phyloP scores from a whole-genome alignment of 2,113 vertebrate species.

The Gila orcuttii region DNA sequence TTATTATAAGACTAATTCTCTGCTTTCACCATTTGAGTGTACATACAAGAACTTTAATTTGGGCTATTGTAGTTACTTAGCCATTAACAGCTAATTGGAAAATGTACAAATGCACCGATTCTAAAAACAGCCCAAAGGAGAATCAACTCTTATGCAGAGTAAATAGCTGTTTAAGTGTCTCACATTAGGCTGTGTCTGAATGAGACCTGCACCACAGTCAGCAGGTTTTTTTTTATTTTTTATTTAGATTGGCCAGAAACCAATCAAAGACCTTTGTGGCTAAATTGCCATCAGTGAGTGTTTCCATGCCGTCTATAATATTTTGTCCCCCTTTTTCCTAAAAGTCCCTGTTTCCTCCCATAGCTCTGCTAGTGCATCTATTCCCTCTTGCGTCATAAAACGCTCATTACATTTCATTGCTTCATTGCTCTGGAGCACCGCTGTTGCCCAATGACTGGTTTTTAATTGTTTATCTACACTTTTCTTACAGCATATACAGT shows the following conservation, averaged over 20 bases:
- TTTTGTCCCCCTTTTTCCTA: conserved; percentile 21
- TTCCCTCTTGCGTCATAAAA: conserved; percentile 35
- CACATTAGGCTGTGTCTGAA: conserved; percentile 7
- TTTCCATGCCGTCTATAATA: conserved; percentile 23
- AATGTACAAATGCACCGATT: conserved; percentile 1
- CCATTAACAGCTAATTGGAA: neutral
- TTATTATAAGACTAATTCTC: neutral
- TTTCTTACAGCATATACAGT: conserved; percentile 1
- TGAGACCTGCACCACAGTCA: conserved; percentile 3
- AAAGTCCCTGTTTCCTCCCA: conserved; percentile 21
- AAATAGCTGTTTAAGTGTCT: neutral
- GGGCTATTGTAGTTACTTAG: neutral
- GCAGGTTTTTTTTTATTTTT: neutral
- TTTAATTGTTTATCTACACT: conserved; percentile 21
- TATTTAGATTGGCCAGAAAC: conserved; percentile 17
- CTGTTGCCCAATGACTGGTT: conserved; percentile 26
- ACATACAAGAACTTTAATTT: neutral
- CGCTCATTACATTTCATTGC: conserved; percentile 42
- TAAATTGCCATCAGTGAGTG: conserved; percentile 22
- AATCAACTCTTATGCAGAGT: neutral
- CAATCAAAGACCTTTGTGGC: conserved; percentile 14
- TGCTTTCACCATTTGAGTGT: conserved; percentile 13
- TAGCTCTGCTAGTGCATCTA: conserved; percentile 5
- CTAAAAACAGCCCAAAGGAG: conserved; percentile 29
- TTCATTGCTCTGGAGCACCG: conserved; percentile 5